Evolutionary conservation across 2,888 invertebrate genomes (phyloP), one percentile per base, ranked within the genome.

Genomic region (Rhingia campestris): DNA sequence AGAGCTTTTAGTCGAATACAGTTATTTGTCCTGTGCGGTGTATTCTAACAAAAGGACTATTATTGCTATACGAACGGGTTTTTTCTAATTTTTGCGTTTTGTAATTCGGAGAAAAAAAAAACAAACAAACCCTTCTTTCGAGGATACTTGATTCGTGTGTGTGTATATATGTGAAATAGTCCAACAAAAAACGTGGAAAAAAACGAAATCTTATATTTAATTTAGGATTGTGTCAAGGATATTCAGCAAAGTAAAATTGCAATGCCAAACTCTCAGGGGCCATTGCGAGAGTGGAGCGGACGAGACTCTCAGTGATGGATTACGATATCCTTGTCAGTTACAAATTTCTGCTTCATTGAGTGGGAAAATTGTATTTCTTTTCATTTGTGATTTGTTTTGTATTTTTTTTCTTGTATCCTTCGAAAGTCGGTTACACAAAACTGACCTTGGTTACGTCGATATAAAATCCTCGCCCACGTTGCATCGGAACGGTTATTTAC

Each of bases 1-100:
- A 90, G 90, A 90, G 90, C 90, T 90, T 90, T 90, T 90, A 90
- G 90, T 90, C 88, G 89, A 88, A 88, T 87, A 88, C 89, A 89
- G 89, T 88, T 88, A 88, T 89, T 89, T 88, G 89, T 89, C 89
- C 89, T 89, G 90, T 90, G 87, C 88, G 90, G 90, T 22, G 22
- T 90, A 59, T 74, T 74, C 69, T 49, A 56, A 41, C 49, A 63
- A 66, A 61, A 39, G 45, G 51, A 45, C 39, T 63, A 37, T 22
- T 14, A 39, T 45, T 45, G 10, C 41, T 49, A 32, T 14, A 22
- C 47, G 35, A 33, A 49, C 49, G 49, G 39, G n/a, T 12, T 32
- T 61, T 59, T 10, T 10, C 61, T 66, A 14, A n/a, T 33, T 4
- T 54, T 43, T 9, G 32, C 12, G 14, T 43, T 41, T 10, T 12